These are phyloP conservation scores for Noctua fimbriata DNA, from an alignment of 2,888 invertebrate species.

Conservation along the genomic window DNA sequence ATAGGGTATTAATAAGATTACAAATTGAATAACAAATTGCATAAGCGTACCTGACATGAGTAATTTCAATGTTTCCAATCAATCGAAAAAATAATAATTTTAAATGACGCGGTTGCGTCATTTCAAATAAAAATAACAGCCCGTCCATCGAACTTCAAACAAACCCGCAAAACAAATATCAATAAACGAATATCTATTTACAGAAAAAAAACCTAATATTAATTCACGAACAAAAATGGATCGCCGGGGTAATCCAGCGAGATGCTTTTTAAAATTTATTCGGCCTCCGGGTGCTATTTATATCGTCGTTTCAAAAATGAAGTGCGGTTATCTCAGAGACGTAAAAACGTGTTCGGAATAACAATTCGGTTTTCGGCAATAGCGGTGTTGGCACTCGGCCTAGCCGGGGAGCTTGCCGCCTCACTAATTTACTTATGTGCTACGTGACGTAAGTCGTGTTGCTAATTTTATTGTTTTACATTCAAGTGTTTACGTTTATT, in stretches of 20 bases:
- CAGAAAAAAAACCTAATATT: slow-evolving; percentile 61
- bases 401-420: slow-evolving; percentile 48
- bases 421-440: slow-evolving; percentile 65
- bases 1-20: neutral
- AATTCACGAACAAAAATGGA: slow-evolving; percentile 69
- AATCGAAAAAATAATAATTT: neutral
- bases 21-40: neutral
- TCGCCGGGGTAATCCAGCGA: slow-evolving; percentile 69
- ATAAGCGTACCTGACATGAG: neutral
- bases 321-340: slow-evolving; percentile 88
- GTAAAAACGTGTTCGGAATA: slow-evolving; percentile 86
- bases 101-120: neutral
- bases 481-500: slow-evolving; percentile 53
- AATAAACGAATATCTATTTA: slow-evolving; percentile 59
- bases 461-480: slow-evolving; percentile 62
- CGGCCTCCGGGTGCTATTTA: slow-evolving; percentile 87
- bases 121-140: slow-evolving; percentile 22
- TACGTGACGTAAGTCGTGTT: slow-evolving; percentile 62
- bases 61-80: neutral
- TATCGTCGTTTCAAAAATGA: slow-evolving; percentile 89
- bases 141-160: slow-evolving; percentile 21
- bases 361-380: slow-evolving; percentile 74
- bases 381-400: slow-evolving; percentile 62
- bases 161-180: slow-evolving; percentile 43
- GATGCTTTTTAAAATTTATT: slow-evolving; percentile 89